Conservation (phyloP, 2,888 invertebrate genomes). For the Rhimphoctona megacephalus region DNA sequence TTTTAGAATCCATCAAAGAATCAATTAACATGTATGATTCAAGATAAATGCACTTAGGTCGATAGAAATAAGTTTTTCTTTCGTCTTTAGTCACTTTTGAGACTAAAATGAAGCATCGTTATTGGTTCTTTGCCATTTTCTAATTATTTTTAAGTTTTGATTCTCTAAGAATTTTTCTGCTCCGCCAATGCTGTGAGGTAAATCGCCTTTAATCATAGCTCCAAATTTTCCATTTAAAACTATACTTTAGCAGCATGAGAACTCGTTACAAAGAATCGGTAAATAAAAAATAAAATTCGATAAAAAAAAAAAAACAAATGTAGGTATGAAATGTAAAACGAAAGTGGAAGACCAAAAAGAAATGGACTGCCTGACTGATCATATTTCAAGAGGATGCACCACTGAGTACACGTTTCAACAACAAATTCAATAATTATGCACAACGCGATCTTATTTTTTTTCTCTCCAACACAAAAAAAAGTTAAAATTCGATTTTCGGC, state of each 20-base stretch:
- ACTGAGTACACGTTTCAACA: constrained; percentile 40
- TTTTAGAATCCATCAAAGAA: constrained; percentile 1
- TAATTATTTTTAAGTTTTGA: neutral
- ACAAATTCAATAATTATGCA: constrained; percentile 50
- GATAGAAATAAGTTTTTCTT: constrained; percentile 7
- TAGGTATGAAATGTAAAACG: constrained; percentile 28
- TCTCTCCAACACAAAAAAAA: neutral
- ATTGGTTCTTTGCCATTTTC: constrained; percentile 9
- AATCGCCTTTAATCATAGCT: neutral
- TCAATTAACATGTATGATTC: constrained; percentile 31
- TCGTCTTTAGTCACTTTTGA: constrained; percentile 5
- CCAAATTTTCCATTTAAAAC: neutral
- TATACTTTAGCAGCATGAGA: neutral
- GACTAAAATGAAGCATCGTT: constrained; percentile 23
- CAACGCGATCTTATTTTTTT: neutral
- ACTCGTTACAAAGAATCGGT: neutral
- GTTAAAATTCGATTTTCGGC: neutral
- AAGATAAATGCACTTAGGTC: constrained; percentile 56
- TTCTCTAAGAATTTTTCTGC: neutral
- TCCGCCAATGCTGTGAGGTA: neutral
- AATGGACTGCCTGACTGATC: constrained; percentile 33
- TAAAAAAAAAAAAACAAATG: neutral
- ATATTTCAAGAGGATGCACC: constrained; percentile 34
- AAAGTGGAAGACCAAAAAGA: constrained; percentile 57
- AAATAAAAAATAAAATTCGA: neutral